phyloP scores from a whole-genome alignment of 2,797 vertebrate genomes.

The Zenarchopterus dispar region DNA sequence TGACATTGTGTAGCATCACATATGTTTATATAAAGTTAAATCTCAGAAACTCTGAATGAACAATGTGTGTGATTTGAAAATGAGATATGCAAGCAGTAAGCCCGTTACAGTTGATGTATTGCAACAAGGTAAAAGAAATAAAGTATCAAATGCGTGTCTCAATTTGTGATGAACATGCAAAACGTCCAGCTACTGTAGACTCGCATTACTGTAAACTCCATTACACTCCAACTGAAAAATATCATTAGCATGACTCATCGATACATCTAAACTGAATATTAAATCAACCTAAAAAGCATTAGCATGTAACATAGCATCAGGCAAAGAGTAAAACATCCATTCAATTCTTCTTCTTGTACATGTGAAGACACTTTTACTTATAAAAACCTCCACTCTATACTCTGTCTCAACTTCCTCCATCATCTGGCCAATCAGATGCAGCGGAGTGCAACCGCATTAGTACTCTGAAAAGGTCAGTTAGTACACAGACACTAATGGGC shows the following conservation, averaged over 20 bases:
- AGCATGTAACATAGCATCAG: slow-evolving; percentile 16
- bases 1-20: too few species aligned
- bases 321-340: slow-evolving; percentile 9
- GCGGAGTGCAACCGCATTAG: slow-evolving; percentile 37
- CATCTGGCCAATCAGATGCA: slow-evolving; percentile 40
- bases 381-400: slow-evolving; percentile 4
- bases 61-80: too few species aligned
- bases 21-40: too few species aligned
- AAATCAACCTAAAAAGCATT: slow-evolving; percentile 41
- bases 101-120: too few species aligned
- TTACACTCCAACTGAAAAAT: slow-evolving; percentile 25
- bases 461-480: slow-evolving; percentile 66
- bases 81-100: too few species aligned
- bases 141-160: too few species aligned
- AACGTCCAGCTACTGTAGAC: slow-evolving; percentile 2
- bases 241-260: slow-evolving; percentile 47
- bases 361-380: slow-evolving; percentile 7
- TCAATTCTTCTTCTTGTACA: slow-evolving; percentile 19
- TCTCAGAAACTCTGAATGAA: too few species aligned
- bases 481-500: slow-evolving; percentile 48
- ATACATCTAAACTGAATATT: slow-evolving; percentile 29
- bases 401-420: slow-evolving; percentile 10
- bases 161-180: too few species aligned
- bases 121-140: too few species aligned
- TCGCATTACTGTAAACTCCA: slow-evolving; percentile 49